Conservation (phyloP, 2,888 invertebrate species). For the Torymus texanus region DNA sequence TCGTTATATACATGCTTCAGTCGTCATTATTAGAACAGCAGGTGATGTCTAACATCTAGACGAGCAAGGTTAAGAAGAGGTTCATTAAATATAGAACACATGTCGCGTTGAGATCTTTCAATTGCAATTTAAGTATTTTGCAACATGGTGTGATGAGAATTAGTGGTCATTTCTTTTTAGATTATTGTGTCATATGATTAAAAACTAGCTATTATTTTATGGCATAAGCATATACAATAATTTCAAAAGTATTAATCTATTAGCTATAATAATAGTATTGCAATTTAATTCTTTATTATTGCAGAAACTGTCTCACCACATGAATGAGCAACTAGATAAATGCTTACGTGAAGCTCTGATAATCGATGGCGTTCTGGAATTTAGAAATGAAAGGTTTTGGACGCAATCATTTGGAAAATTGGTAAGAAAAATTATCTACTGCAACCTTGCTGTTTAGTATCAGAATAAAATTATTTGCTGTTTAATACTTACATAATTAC, state of each 20-base stretch:
- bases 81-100: too few species aligned
- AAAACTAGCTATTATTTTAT: background rate
- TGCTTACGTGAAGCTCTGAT: constrained; percentile 79
- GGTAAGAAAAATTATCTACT: constrained; percentile 67
- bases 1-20: too few species aligned
- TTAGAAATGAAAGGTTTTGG: constrained; percentile 81
- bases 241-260: background rate
- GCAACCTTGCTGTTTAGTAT: too few species aligned
- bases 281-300: constrained; percentile 13
- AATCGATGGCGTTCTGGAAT: constrained; percentile 80
- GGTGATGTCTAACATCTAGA: too few species aligned
- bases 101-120: too few species aligned
- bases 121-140: too few species aligned
- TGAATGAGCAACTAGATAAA: constrained; percentile 79
- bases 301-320: constrained; percentile 79
- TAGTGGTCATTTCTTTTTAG: too few species aligned
- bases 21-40: too few species aligned
- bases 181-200: background rate
- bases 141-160: too few species aligned
- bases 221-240: background rate
- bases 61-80: too few species aligned
- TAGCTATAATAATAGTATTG: background rate
- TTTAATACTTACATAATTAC: too few species aligned
- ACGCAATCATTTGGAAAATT: constrained; percentile 79
- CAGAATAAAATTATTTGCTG: too few species aligned